A percentile compares a stretch with the other conserved stretches of the same genome.
These are phyloP conservation scores for Leucoma salicis DNA, from an alignment of 2,888 invertebrate species.

Conservation along the genomic window DNA sequence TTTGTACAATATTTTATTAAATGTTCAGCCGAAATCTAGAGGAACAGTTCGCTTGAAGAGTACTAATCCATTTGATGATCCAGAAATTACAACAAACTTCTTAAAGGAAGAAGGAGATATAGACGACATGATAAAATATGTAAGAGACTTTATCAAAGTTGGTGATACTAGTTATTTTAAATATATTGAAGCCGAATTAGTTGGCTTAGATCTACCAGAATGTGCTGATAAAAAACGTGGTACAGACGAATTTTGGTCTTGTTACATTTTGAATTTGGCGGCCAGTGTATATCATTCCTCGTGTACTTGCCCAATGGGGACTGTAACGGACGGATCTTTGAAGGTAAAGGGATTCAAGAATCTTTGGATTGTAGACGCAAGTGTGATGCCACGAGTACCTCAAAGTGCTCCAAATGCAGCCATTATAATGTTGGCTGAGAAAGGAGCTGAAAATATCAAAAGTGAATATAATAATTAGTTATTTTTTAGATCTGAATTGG, in stretches of 20 bases:
- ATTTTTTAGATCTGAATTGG: too few relatives aligned
- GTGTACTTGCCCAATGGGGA: conserved; percentile 88
- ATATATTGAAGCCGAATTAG: conserved; percentile 24
- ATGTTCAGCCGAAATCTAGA: conserved; percentile 56
- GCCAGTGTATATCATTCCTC: conserved; percentile 86
- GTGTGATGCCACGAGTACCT: conserved; percentile 72
- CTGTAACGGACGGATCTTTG: conserved; percentile 85
- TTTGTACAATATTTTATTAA: conserved; percentile 18
- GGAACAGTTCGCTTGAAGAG: conserved; percentile 35
- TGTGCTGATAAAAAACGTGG: conserved; percentile 23
- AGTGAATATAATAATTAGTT: background rate
- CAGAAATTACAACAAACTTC: conserved; percentile 21
- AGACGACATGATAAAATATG: conserved; percentile 7
- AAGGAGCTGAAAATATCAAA: background rate
- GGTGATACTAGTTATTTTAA: conserved; percentile 28
- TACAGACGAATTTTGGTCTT: conserved; percentile 34
- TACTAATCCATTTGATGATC: conserved; percentile 29
- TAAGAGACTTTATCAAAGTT: conserved; percentile 29
- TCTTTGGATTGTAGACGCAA: conserved; percentile 39
- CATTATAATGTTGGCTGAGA: conserved; percentile 20
- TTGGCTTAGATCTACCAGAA: conserved; percentile 20
- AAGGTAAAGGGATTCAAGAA: conserved; percentile 26
- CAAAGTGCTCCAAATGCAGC: conserved; percentile 82
- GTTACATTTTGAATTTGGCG: conserved; percentile 50
- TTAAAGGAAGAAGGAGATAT: conserved; percentile 16